These are phyloP conservation scores for Notodonta ziczac DNA, from an alignment of 2,888 invertebrate genomes.

Conservation along the genomic window DNA sequence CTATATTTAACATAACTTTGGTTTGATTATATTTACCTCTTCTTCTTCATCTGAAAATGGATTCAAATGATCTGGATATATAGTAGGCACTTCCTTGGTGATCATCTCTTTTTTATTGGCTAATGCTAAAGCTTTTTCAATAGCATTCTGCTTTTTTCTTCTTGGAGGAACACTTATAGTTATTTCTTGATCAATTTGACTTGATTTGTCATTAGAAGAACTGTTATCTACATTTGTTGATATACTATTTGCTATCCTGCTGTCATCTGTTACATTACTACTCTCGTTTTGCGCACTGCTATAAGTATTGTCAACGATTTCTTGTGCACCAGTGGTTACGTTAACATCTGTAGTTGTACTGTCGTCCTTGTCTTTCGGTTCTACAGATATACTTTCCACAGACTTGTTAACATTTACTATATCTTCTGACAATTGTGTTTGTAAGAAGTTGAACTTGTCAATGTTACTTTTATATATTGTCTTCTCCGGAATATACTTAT, in stretches of 20 bases:
- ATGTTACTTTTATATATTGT: constrained; percentile 68
- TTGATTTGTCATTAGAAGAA: constrained; percentile 34
- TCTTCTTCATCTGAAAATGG: constrained; percentile 90
- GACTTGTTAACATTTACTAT: constrained; percentile 44
- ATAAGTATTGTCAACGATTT: constrained; percentile 27
- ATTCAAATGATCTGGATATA: constrained; percentile 92
- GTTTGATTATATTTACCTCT: constrained; percentile 47
- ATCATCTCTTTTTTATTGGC: constrained; percentile 36
- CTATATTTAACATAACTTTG: no score
- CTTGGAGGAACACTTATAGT: constrained; percentile 75
- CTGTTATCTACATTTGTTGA: constrained; percentile 33
- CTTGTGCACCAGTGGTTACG: constrained; percentile 27
- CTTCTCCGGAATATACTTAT: constrained; percentile 54
- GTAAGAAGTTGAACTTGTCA: constrained; percentile 74
- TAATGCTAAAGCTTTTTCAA: constrained; percentile 45
- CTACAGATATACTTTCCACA: constrained; percentile 41
- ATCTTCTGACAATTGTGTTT: constrained; percentile 68
- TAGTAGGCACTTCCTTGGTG: constrained; percentile 36
- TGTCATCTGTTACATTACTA: constrained; percentile 73
- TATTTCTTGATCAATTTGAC: constrained; percentile 53
- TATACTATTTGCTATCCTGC: constrained; percentile 60
- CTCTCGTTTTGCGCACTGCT: constrained; percentile 46
- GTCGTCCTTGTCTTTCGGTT: constrained; percentile 46
- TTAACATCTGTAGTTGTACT: constrained; percentile 34
- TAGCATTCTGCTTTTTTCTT: constrained; percentile 63